phyloP scores from a whole-genome alignment of 2,113 vertebrate genomes.

The Acrocephalus arundinaceus region DNA sequence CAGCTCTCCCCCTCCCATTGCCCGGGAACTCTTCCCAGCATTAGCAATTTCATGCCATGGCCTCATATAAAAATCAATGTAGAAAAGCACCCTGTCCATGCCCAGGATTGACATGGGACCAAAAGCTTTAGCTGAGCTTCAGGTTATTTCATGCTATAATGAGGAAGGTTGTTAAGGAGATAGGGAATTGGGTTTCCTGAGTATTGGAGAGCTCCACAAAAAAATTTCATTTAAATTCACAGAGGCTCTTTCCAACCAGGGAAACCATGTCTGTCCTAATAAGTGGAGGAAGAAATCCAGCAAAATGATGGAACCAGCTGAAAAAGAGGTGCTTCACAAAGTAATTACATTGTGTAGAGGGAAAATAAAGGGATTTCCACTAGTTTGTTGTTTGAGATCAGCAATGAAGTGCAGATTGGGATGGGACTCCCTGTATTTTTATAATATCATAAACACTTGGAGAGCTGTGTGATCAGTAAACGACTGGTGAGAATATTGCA shows the following conservation, averaged over 20 bases:
- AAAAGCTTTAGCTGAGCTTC: background rate
- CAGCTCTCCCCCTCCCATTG: background rate
- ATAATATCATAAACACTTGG: background rate
- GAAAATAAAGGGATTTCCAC: background rate
- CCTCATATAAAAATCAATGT: background rate
- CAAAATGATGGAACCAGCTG: background rate
- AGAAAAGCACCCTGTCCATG: background rate
- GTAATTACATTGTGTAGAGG: background rate
- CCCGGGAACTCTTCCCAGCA: background rate
- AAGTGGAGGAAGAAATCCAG: background rate
- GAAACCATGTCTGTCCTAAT: background rate
- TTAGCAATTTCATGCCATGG: background rate
- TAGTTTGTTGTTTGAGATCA: background rate
- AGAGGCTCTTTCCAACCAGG: background rate
- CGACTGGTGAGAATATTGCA: background rate
- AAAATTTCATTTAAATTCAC: background rate
- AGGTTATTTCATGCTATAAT: slow-evolving; percentile 4
- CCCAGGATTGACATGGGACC: background rate
- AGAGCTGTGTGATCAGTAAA: background rate
- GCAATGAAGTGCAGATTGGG: background rate
- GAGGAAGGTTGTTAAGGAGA: slow-evolving; percentile 8
- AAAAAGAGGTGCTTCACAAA: background rate
- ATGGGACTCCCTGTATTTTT: background rate
- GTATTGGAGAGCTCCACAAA: background rate
- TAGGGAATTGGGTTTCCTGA: background rate